phyloP scores from a whole-genome alignment of 2,797 vertebrate species.

The Fratercula arctica region DNA sequence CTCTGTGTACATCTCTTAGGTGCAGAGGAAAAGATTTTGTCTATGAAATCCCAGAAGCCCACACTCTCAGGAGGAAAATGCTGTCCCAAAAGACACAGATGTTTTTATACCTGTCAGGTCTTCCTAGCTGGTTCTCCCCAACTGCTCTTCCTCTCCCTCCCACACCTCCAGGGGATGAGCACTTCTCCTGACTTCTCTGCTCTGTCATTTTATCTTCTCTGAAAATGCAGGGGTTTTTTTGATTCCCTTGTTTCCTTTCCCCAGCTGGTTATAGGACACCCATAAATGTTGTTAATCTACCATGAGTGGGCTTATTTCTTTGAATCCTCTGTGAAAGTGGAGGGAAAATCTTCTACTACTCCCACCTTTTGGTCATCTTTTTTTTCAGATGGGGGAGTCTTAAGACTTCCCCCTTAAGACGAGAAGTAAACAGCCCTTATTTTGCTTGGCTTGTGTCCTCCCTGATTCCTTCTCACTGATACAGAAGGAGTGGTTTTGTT shows the following conservation, averaged over 20 bases:
- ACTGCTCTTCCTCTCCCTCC: neutral
- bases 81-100: neutral
- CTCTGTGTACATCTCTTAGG: neutral
- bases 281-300: neutral
- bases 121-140: neutral
- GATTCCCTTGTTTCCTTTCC: neutral
- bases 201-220: neutral
- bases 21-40: neutral
- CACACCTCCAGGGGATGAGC: neutral
- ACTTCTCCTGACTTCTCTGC: neutral
- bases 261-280: neutral
- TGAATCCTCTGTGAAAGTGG: neutral
- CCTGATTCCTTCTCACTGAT: neutral
- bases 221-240: rapidly evolving
- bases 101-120: neutral
- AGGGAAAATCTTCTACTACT: neutral
- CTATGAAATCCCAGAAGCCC: neutral
- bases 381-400: neutral
- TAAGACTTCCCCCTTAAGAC: neutral
- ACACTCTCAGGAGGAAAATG: neutral
- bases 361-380: neutral
- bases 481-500: neutral
- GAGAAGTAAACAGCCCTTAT: neutral
- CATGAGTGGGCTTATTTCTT: neutral
- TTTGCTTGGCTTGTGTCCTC: neutral